Percentiles rank a stretch among this genome's conserved stretches.
These are phyloP conservation scores for Acrobasis suavella DNA, from an alignment of 2,888 invertebrate genomes.

Conservation along the genomic window DNA sequence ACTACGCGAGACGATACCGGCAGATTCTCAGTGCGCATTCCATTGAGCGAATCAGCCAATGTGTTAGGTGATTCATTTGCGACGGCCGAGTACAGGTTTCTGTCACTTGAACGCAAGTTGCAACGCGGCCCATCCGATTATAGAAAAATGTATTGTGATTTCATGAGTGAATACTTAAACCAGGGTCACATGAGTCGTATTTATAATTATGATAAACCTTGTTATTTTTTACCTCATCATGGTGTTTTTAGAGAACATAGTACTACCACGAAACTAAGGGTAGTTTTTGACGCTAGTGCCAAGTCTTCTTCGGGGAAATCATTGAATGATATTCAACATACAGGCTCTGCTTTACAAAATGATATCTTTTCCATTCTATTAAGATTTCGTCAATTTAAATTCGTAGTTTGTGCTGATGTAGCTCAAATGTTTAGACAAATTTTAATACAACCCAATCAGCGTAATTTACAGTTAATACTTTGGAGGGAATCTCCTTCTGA, in stretches of 20 bases:
- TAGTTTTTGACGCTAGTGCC: slow-evolving; percentile 15
- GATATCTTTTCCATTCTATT: too few species aligned
- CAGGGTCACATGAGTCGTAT: slow-evolving; percentile 33
- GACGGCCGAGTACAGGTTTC: slow-evolving; percentile 23
- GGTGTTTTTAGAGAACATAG: slow-evolving; percentile 32
- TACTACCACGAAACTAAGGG: slow-evolving; percentile 29
- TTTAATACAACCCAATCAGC: slow-evolving; percentile 24
- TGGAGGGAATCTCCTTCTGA: slow-evolving; percentile 35
- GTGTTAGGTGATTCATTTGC: slow-evolving; percentile 7
- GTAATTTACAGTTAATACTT: slow-evolving; percentile 38
- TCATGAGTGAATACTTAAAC: slow-evolving; percentile 30
- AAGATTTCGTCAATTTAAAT: too few species aligned
- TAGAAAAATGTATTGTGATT: slow-evolving; percentile 26
- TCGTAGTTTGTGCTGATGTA: too few species aligned
- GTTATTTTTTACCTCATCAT: slow-evolving; percentile 35
- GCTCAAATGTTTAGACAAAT: too few species aligned
- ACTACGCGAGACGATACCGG: too few species aligned
- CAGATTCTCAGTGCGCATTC: too few species aligned
- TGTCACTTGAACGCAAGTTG: slow-evolving; percentile 28
- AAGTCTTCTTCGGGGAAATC: slow-evolving; percentile 12
- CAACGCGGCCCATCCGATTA: slow-evolving; percentile 15
- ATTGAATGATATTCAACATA: slow-evolving; percentile 27
- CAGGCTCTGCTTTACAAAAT: slow-evolving; percentile 29
- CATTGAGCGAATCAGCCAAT: too few species aligned
- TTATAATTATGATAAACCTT: slow-evolving; percentile 5